These are phyloP conservation scores for Falcaria lacertinaria DNA, from an alignment of 2,888 invertebrate species.

Conservation along the genomic window DNA sequence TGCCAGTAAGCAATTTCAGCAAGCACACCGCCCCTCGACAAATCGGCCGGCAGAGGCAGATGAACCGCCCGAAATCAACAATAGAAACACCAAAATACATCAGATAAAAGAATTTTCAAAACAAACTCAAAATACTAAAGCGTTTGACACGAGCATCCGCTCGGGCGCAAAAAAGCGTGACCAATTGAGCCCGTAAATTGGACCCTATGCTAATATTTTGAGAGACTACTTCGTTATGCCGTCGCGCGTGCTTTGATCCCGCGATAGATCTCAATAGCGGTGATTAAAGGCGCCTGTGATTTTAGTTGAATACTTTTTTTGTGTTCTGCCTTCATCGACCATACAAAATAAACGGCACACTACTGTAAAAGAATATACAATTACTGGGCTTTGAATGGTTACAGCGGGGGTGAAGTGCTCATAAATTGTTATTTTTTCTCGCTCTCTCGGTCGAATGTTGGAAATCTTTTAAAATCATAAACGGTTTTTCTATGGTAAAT, in stretches of 20 bases:
- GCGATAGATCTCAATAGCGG: slow-evolving; percentile 79
- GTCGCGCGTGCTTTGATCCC: slow-evolving; percentile 67
- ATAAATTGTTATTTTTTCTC: slow-evolving; percentile 74
- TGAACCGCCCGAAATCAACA: slow-evolving; percentile 62
- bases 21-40: slow-evolving; percentile 60
- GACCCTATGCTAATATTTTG: slow-evolving; percentile 65
- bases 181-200: slow-evolving; percentile 53
- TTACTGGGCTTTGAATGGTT: slow-evolving; percentile 78
- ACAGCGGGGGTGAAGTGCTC: slow-evolving; percentile 78
- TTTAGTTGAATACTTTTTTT: slow-evolving; percentile 76
- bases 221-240: slow-evolving; percentile 60
- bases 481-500: slow-evolving; percentile 52
- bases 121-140: slow-evolving; percentile 80
- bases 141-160: slow-evolving; percentile 81
- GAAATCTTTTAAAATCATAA: slow-evolving; percentile 73
- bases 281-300: slow-evolving; percentile 80
- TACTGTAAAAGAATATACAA: slow-evolving; percentile 80
- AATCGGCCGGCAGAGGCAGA: slow-evolving; percentile 64
- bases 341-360: slow-evolving; percentile 74
- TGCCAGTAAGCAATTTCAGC: slow-evolving; percentile 65
- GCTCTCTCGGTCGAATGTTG: slow-evolving; percentile 42
- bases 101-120: slow-evolving; percentile 81
- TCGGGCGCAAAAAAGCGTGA: slow-evolving; percentile 68
- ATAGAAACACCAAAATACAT: slow-evolving; percentile 74
- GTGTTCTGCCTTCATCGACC: slow-evolving; percentile 65